Base-by-base conservation (phyloP, 2,113 vertebrate species). In the Menura novaehollandiae region DNA sequence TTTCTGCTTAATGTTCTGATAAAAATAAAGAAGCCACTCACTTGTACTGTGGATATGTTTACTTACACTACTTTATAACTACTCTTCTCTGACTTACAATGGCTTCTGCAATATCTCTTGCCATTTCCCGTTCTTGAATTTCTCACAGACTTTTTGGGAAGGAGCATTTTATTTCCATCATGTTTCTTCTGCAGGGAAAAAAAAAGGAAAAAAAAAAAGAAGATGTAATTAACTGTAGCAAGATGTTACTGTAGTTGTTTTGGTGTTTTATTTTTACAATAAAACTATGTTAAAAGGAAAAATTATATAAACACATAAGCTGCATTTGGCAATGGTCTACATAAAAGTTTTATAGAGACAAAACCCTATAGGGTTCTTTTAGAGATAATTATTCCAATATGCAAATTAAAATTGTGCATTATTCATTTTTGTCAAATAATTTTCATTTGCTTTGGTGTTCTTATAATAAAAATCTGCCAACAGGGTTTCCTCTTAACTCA, bases 1-100 rank as follows among this genome's bases (percentile, higher is more conserved):
- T 98, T 98, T 97, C 98, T 98, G 98, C 94, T 98, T 98, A 98
- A 98, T 98, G 98, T 97, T 98, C 98, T 98, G 97, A 95, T 97
- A 96, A 97, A 96, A 97, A 96, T 96, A 97, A 97, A 93, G 83
- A 92, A 97, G 91, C 79, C 67, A 89, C 85, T 95, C 78, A 85
- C 47, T 96, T 82, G 47, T 80, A 88, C 87, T 96, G 88, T 21
- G 26, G 95, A 83, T 92, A 75, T 96, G 95, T 98, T 98, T 98
- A 96, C 94, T 89, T 97, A 94, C 67, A 47, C 59, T 92, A 51
- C 47, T 83, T 87, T 88, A 14, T 82, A 96, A 95, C 44, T 73
- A 63, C 72, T 51, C 37, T 92, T 96, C 53, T 76, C 73, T 85
- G 62, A 63, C 49, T 95, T 85, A 60, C 9, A 68, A 33, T 19